A percentile compares a stretch with the other conserved stretches of the same genome.
Conservation (phyloP, 2,113 vertebrate genomes). For the Salminus brasiliensis region DNA sequence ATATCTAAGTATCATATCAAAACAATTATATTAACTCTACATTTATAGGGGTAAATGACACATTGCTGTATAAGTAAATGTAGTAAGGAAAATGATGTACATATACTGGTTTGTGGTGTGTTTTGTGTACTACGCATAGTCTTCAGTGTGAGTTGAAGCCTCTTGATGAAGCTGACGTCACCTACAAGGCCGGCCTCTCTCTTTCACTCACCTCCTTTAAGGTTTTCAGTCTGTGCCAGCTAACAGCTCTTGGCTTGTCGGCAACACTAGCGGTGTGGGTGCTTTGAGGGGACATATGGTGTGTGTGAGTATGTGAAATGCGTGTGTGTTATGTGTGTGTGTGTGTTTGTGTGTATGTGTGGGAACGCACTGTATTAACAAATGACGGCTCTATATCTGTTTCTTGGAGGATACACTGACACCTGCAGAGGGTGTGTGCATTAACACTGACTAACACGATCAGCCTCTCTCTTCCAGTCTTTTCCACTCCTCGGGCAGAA, state of each 20-base stretch:
- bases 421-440: not conserved
- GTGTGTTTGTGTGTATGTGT: slow-evolving; percentile 21
- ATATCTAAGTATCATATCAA: too few species aligned
- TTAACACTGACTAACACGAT: slow-evolving; percentile 61
- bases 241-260: slow-evolving; percentile 64
- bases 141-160: slow-evolving; percentile 3
- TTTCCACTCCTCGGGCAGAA: slow-evolving; percentile 39
- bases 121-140: too few species aligned
- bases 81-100: too few species aligned
- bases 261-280: slow-evolving; percentile 18
- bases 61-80: too few species aligned
- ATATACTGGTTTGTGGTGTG: too few species aligned
- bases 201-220: slow-evolving; percentile 31
- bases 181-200: slow-evolving; percentile 45
- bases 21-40: too few species aligned
- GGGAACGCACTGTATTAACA: slow-evolving; percentile 11
- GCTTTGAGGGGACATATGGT: not conserved
- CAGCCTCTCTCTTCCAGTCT: slow-evolving; percentile 62
- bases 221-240: slow-evolving; percentile 36
- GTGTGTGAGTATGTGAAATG: slow-evolving; percentile 39
- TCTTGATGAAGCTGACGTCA: slow-evolving; percentile 27
- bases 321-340: slow-evolving; percentile 37
- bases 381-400: slow-evolving; percentile 26
- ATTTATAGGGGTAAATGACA: too few species aligned
- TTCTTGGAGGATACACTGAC: not conserved